Percentiles rank a stretch among this genome's conserved stretches.
phyloP scores from a whole-genome alignment of 2,113 vertebrate genomes.

The Malurus cyaneus region DNA sequence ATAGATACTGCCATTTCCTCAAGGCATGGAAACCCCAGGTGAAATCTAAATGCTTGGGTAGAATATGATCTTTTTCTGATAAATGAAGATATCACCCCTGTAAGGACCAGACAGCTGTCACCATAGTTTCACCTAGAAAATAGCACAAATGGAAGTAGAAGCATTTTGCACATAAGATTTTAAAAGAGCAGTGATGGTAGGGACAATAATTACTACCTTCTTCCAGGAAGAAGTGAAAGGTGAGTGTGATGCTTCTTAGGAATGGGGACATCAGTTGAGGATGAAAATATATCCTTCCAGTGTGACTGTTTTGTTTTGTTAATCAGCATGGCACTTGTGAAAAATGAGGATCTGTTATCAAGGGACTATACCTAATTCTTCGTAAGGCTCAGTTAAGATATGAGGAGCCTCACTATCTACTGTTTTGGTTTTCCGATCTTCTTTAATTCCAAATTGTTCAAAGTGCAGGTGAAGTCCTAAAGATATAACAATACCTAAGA shows the following conservation, averaged over 20 bases:
- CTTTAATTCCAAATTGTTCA: background rate
- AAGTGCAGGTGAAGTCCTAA: background rate
- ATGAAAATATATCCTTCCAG: background rate
- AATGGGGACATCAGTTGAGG: fast-evolving
- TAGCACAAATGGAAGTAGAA: background rate
- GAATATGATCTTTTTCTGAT: background rate
- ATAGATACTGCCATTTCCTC: background rate
- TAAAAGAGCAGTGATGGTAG: background rate
- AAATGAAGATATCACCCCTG: background rate
- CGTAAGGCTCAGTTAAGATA: background rate
- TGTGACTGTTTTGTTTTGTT: background rate
- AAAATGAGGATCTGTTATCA: background rate
- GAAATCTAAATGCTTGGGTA: background rate
- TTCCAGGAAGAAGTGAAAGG: background rate
- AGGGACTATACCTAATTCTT: background rate
- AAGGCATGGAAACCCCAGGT: background rate
- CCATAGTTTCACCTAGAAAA: background rate
- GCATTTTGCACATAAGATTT: background rate
- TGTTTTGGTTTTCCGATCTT: background rate
- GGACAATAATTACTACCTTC: background rate
- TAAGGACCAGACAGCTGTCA: background rate
- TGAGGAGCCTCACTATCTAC: background rate
- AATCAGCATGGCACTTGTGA: background rate
- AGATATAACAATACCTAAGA: background rate
- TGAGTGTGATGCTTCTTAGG: background rate